Conservation (phyloP, 2,888 invertebrate species). For the Pherbina coryleti region DNA sequence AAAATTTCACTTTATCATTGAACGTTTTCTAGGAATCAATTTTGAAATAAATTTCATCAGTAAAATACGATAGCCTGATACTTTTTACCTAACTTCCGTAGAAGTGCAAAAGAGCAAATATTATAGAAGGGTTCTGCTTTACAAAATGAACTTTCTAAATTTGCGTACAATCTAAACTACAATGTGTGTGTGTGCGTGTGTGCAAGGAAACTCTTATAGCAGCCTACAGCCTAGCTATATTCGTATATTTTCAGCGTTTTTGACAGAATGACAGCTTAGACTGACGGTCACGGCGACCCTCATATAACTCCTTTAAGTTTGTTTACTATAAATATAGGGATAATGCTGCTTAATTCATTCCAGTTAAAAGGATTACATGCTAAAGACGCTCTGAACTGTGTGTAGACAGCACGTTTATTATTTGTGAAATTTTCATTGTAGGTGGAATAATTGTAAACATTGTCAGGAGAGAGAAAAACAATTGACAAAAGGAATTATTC, state of each 20-base stretch:
- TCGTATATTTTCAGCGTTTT: background rate
- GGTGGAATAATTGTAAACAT: slow-evolving; percentile 52
- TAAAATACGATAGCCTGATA: background rate
- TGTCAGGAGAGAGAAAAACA: slow-evolving; percentile 42
- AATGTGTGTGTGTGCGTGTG: too few species aligned
- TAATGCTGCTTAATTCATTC: slow-evolving; percentile 64
- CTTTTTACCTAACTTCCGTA: background rate
- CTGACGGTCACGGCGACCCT: too few species aligned
- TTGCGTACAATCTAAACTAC: too few species aligned
- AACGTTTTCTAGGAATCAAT: too few species aligned
- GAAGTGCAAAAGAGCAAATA: background rate
- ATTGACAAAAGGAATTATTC: slow-evolving; percentile 49
- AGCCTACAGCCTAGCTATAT: background rate
- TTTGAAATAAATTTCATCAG: too few species aligned
- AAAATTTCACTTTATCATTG: too few species aligned
- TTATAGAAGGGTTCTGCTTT: background rate
- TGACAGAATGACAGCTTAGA: background rate
- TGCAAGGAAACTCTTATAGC: too few species aligned
- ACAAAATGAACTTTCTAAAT: too few species aligned
- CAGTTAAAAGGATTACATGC: slow-evolving; percentile 56
- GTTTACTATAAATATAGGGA: slow-evolving; percentile 67
- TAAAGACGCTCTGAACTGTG: slow-evolving; percentile 31
- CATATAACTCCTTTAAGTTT: slow-evolving; percentile 46
- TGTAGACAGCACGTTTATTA: slow-evolving; percentile 41
- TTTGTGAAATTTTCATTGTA: slow-evolving; percentile 49